Percentiles rank a stretch among this genome's conserved stretches.
Evolutionary conservation across 2,797 vertebrate species (phyloP).

Genomic region (Chlorospingus semifuscus): DNA sequence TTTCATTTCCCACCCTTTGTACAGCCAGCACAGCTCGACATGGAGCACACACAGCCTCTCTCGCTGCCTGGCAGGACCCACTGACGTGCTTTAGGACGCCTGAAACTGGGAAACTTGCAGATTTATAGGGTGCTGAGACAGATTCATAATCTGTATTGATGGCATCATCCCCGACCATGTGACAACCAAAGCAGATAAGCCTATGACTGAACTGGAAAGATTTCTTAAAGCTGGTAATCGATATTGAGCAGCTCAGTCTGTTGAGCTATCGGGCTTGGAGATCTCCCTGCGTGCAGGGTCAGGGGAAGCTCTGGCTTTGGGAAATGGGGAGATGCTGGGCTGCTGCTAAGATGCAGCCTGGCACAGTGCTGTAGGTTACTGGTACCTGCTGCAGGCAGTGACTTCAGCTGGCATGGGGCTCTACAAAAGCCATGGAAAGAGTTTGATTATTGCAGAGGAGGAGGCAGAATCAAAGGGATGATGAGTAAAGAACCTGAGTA

Average conservation of each 20-base stretch:
- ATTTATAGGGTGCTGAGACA: constrained; percentile 24
- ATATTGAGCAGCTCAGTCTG: constrained; percentile 58
- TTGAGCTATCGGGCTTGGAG: not conserved
- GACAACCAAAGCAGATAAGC: constrained; percentile 62
- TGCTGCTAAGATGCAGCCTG: not conserved
- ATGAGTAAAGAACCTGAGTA: not conserved
- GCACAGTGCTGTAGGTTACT: not conserved
- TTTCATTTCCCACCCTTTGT: constrained; percentile 46
- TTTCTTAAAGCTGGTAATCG: constrained; percentile 70
- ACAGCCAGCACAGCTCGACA: not conserved
- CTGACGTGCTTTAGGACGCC: not conserved
- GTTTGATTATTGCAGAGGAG: not conserved
- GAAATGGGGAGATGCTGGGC: not conserved
- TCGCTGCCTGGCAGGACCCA: not conserved
- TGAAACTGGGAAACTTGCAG: constrained; percentile 42
- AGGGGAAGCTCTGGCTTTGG: not conserved
- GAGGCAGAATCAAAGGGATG: not conserved
- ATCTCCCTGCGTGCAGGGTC: fast-evolving
- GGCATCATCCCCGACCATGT: constrained; percentile 46
- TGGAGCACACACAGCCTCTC: not conserved
- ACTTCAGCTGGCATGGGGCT: not conserved
- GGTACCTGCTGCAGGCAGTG: not conserved
- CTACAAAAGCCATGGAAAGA: not conserved
- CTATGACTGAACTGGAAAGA: constrained; percentile 53
- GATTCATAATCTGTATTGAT: constrained; percentile 55